These are phyloP conservation scores for Falco biarmicus DNA, from an alignment of 2,797 vertebrate species.

Conservation along the genomic window DNA sequence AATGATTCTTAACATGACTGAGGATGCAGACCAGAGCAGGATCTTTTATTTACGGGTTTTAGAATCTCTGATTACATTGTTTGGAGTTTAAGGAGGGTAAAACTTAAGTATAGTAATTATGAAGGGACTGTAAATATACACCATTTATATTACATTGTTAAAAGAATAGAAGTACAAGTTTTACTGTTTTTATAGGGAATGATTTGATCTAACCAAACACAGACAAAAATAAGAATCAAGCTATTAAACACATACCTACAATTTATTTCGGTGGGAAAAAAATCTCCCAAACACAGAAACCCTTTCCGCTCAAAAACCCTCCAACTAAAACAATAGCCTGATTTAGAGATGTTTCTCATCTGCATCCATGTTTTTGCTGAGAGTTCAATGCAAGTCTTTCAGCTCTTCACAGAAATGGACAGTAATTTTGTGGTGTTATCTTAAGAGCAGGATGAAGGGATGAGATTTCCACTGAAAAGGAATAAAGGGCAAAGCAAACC, in stretches of 20 bases:
- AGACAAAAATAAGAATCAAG: neutral
- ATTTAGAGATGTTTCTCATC: conserved; percentile 1
- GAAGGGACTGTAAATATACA: neutral
- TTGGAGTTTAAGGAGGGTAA: neutral
- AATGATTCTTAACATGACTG: neutral
- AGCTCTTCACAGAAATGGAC: neutral
- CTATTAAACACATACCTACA: neutral
- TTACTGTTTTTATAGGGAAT: neutral
- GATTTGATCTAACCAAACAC: neutral
- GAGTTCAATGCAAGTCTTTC: neutral
- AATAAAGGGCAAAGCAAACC: neutral
- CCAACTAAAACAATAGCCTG: neutral
- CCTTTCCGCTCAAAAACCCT: neutral
- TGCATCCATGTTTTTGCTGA: neutral
- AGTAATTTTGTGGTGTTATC: neutral
- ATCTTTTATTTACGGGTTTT: neutral
- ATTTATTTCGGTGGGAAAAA: neutral
- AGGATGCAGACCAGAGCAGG: neutral
- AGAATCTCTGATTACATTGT: neutral
- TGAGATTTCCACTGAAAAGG: neutral
- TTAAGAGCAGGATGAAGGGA: neutral
- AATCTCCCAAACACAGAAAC: neutral
- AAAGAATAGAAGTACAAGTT: neutral
- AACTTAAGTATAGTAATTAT: neutral
- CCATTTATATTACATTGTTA: neutral